Percentiles rank a stretch among this genome's conserved stretches.
phyloP scores from a whole-genome alignment of 2,113 vertebrate genomes.

The Podarcis muralis region DNA sequence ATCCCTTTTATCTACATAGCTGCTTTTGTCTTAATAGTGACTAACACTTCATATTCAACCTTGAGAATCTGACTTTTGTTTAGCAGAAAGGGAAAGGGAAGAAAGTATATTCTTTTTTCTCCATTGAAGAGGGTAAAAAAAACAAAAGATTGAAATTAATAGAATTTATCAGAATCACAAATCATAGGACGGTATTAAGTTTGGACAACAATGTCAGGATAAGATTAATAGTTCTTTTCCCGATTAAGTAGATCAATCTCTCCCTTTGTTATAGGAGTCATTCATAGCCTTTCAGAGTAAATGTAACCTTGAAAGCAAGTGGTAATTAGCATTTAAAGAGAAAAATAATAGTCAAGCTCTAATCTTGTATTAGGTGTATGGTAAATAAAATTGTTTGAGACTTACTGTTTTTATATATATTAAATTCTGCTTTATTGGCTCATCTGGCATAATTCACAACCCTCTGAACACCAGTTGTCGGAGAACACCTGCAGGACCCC shows the following conservation, averaged over 20 bases:
- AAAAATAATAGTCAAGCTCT: background rate
- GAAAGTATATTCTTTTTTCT: background rate
- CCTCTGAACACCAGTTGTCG: background rate
- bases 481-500: too few relatives aligned
- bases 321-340: background rate
- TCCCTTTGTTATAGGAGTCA: background rate
- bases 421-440: background rate
- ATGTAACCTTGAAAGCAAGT: background rate
- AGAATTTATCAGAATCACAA: slow-evolving; percentile 23
- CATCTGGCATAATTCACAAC: background rate
- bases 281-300: background rate
- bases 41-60: slow-evolving; percentile 7
- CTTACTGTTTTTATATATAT: too few relatives aligned
- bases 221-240: slow-evolving; percentile 9
- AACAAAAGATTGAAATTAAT: slow-evolving; percentile 14
- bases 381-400: too few relatives aligned
- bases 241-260: background rate
- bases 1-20: background rate
- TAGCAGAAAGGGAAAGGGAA: background rate
- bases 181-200: slow-evolving; percentile 1
- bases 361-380: background rate
- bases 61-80: background rate
- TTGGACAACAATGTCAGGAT: background rate
- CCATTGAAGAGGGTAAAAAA: background rate
- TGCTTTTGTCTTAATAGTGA: background rate